Evolutionary conservation across 2,113 vertebrate species (phyloP).

Genomic region (Aythya baeri): DNA sequence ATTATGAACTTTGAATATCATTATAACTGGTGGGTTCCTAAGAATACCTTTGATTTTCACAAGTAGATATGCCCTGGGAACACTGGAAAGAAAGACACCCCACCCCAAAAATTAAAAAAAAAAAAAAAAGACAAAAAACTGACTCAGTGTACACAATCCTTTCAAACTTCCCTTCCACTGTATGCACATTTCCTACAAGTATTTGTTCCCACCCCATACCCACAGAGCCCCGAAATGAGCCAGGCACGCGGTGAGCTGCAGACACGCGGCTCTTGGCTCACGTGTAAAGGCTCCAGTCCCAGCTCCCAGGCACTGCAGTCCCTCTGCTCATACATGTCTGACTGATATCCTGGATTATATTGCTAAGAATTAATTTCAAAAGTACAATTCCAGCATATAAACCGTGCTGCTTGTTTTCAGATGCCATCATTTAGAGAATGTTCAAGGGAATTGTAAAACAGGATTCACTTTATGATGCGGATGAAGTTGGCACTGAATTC

Average conservation of each 20-base stretch:
- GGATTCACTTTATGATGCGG: conserved; percentile 56
- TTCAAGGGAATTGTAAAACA: conserved; percentile 70
- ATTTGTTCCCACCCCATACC: not conserved
- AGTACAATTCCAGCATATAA: conserved; percentile 29
- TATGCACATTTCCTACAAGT: rapidly evolving
- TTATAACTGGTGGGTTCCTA: too few relatives aligned
- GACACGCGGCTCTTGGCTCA: not conserved
- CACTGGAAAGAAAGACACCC: too few relatives aligned
- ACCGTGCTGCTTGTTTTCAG: conserved; percentile 58
- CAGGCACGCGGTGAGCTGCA: not conserved
- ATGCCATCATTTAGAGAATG: conserved; percentile 64
- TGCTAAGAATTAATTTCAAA: conserved; percentile 26
- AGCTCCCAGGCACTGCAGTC: not conserved
- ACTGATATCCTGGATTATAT: not conserved
- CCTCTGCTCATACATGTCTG: not conserved
- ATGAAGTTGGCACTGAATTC: conserved; percentile 48
- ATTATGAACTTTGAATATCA: too few relatives aligned
- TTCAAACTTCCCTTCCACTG: not conserved
- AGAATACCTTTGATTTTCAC: too few relatives aligned
- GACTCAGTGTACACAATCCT: not conserved
- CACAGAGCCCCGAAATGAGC: not conserved
- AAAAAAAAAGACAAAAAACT: too few relatives aligned
- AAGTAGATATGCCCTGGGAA: too few relatives aligned
- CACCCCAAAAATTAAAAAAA: too few relatives aligned
- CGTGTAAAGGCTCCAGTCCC: not conserved